Evolutionary conservation across 2,888 invertebrate species (phyloP).

Genomic region (Hedychridium roseum): DNA sequence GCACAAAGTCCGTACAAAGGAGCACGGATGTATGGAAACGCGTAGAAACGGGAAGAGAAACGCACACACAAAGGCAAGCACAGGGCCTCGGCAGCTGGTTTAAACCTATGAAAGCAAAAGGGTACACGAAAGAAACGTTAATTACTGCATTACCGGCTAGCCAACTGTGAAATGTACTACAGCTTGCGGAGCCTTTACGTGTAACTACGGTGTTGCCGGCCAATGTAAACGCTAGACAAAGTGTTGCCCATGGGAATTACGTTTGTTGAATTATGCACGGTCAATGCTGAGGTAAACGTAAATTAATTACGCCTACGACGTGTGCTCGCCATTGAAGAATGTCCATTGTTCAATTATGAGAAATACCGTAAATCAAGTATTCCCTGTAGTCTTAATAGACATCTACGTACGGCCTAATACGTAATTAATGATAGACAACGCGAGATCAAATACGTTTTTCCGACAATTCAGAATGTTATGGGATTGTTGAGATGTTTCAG

Average conservation of each 20-base stretch:
- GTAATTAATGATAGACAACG: no score
- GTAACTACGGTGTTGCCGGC: conserved; percentile 17
- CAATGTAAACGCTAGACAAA: conserved; percentile 25
- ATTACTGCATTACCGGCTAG: conserved; percentile 51
- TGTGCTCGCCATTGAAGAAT: no score
- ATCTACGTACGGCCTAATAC: no score
- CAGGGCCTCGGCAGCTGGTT: conserved; percentile 30
- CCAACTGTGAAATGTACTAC: conserved; percentile 46
- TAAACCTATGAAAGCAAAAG: conserved; percentile 39
- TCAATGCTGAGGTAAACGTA: conserved; percentile 46
- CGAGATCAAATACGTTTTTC: no score
- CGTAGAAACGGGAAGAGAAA: background rate
- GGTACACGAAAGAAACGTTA: conserved; percentile 54
- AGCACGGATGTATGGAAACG: background rate
- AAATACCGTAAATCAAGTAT: no score
- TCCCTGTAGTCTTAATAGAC: no score
- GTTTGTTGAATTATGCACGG: conserved; percentile 25
- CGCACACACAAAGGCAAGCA: background rate
- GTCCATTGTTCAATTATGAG: no score
- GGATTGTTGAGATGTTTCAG: no score
- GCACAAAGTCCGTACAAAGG: background rate
- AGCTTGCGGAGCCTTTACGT: conserved; percentile 29
- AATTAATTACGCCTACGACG: conserved; percentile 44
- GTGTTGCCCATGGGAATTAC: no score
- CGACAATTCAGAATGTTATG: no score